Evolutionary conservation across 2,113 vertebrate species (phyloP), one percentile per base, ranked within the genome.

Genomic region (Machaerirhynchus nigripectus): DNA sequence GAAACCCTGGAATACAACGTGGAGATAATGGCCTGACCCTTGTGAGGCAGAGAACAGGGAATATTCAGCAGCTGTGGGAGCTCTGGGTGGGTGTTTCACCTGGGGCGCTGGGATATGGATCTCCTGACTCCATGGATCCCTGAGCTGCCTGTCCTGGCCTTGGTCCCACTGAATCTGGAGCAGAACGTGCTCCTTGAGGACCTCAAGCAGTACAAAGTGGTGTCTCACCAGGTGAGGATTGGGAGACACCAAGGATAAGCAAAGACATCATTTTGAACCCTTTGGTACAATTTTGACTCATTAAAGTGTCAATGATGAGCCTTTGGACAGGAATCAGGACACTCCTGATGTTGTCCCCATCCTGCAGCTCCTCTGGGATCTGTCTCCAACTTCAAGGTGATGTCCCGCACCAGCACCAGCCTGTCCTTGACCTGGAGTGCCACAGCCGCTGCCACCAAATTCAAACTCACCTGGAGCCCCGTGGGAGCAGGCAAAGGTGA

Each of bases 371-470:
- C 99, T n/a, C 97, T 99, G 56, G 98, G 98, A 68, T 98, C 98
- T 2, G 98, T 99, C 80, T 98, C 99, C 75, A 98, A 98, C 95
- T 99, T 99, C 95, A 98, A 97, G 94, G 98, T 99, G 79, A 96
- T 95, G 2, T 98, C 98, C 64, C 98, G 97, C 95, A 98, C 97
- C 64, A 98, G 98, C 76, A 96, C 97, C 31, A 98, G 98, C 65
- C 97, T 99, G 39, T 97, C 97, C 59, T 79, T 99, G 50, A 97
- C 96, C 10, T 99, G 99, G 99, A 98, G 98, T 55, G 91, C 98
- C 37, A 98, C 98, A 1, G 98, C 98, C 10, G 98, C 98, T n/a
- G 98, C 98, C 57, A 98, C 99, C 4, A 98, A 98, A 74, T 99
- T 99, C 96, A 98, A 98, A 93, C 94, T 99, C 42, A 97, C 98